Conservation (phyloP, 1,140 invertebrate genomes). For the Drosophila gunungcola region DNA sequence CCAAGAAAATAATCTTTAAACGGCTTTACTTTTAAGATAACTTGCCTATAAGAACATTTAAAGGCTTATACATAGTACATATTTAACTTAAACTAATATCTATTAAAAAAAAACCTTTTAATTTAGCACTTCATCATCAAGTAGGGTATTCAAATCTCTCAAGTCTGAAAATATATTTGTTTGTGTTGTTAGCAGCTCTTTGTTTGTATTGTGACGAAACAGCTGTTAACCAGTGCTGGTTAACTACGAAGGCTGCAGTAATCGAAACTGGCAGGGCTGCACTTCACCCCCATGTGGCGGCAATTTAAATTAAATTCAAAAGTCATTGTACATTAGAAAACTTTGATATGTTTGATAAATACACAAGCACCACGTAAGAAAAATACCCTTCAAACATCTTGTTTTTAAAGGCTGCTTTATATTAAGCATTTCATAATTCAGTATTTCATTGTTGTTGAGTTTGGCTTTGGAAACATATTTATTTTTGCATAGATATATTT, state of each 20-base stretch:
- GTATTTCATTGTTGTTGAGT: no score
- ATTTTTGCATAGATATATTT: no score
- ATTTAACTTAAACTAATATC: no score
- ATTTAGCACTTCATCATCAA: rapidly evolving
- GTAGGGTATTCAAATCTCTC: constrained; percentile 1
- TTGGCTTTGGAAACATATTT: no score
- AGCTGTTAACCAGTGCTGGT: constrained; percentile 33
- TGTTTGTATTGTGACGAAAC: constrained; percentile 27
- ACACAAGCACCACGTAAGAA: no score
- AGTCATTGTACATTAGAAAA: constrained; percentile 2
- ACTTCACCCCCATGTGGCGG: neutral
- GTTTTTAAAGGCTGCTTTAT: no score
- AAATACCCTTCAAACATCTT: no score
- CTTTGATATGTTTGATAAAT: no score
- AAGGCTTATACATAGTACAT: no score
- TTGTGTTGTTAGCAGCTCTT: constrained; percentile 31
- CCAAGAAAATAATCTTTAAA: neutral
- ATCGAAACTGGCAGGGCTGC: neutral
- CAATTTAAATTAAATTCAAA: constrained; percentile 18
- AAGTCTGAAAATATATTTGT: neutral
- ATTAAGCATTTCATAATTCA: no score
- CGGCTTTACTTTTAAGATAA: neutral
- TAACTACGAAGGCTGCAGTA: neutral
- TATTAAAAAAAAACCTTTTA: no score
- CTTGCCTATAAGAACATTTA: rapidly evolving